Evolutionary conservation across 2,797 vertebrate genomes (phyloP), one percentile per base, ranked within the genome.

Genomic region (Numenius phaeopus): DNA sequence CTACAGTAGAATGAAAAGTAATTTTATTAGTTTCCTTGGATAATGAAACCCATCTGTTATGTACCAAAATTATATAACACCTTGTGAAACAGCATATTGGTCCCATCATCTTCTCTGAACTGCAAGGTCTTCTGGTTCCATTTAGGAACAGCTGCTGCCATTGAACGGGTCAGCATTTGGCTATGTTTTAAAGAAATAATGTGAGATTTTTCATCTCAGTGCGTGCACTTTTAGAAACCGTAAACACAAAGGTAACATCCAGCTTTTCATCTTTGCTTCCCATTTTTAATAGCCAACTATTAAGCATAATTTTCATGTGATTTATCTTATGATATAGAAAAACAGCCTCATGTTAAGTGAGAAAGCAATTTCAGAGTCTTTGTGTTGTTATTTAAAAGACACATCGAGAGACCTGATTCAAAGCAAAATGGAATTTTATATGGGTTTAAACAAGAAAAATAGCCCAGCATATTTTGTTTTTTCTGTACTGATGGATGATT

Each of bases 381-480:
- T 24, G 58, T 95, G 73, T 66, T 94, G 91, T 90, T 11, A 24
- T 91, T 95, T 97, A 78, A 94, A 95, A 97, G 86, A 66, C 30
- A 59, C 94, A 91, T 70, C 79, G 87, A 62, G 81, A 93, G 87
- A 85, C 65, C 65, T 1, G 23, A 85, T 91, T 95, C 76, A 92
- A 97, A 94, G 88, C 16, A 21, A 67, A 83, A 22, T 69, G 67
- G 78, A 96, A 96, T 87, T 93, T 87, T 90, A 27, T 79, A 42
- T 91, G 87, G 78, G 50, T 84, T 96, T 96, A 67, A 94, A 96
- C 92, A 97, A 96, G 89, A 93, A 84, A 97, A 97, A 97, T 87
- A 96, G 94, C 86, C 82, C 62, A 47, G 91, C 88, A 95, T 91
- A 94, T 97, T 95, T 87, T 95, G 92, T 91, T 92, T 78, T 87